These are phyloP conservation scores for Calvadosia cruxmelitensis DNA, from an alignment of 30 jellyfish, hydroid and myxozoan species.

Conservation along the genomic window DNA sequence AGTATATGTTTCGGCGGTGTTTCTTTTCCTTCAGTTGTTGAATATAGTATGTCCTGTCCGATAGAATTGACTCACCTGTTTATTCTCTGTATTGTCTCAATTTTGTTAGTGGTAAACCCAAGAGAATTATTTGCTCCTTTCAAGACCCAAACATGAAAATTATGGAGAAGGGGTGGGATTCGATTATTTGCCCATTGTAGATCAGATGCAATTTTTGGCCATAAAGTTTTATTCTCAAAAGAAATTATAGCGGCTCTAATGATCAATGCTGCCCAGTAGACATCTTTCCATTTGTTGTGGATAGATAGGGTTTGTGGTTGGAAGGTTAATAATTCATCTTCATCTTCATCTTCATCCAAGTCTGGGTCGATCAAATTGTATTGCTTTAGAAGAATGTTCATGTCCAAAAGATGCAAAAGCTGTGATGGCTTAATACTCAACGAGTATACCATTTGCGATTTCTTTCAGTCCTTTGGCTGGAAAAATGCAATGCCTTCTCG, in stretches of 20 bases:
- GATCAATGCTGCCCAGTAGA: background rate
- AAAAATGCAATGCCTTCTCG: background rate
- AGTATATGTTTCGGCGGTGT: conserved; percentile 15
- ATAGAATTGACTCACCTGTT: background rate
- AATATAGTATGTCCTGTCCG: background rate
- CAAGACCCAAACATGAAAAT: background rate
- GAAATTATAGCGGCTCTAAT: background rate
- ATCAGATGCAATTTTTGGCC: background rate
- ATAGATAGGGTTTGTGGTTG: background rate
- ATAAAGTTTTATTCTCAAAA: background rate
- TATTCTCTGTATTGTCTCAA: background rate
- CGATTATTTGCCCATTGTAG: background rate
- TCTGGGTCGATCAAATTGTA: background rate
- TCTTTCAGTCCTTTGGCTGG: background rate
- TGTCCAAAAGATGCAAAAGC: background rate
- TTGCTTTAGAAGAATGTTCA: background rate
- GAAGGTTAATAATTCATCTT: background rate
- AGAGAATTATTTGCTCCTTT: background rate
- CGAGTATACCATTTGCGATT: background rate
- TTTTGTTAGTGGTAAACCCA: background rate
- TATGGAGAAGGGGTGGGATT: background rate
- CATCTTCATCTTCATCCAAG: background rate
- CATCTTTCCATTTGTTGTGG: background rate
- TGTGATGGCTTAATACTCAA: background rate
- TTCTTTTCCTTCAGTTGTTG: conserved; percentile 9